Conservation (phyloP, 2,113 vertebrate species). For the Poeciliopsis retropinna region DNA sequence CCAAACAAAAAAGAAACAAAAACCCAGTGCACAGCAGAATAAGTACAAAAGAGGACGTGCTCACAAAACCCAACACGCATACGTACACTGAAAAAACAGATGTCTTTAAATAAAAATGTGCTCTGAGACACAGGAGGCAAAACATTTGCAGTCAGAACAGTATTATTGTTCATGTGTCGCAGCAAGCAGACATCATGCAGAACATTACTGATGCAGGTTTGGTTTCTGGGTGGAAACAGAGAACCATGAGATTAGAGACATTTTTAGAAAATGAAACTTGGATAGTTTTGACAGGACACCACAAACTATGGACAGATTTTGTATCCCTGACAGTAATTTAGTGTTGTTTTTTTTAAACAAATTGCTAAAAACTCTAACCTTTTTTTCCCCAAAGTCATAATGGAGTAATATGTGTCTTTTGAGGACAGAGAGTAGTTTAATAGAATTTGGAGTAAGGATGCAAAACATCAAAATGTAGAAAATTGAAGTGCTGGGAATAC, state of each 20-base stretch:
- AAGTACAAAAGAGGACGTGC: constrained; percentile 38
- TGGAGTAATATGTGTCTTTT: too few relatives aligned
- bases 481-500: too few relatives aligned
- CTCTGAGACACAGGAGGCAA: constrained; percentile 33
- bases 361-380: too few relatives aligned
- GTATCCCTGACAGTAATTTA: constrained; percentile 29
- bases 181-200: constrained; percentile 79
- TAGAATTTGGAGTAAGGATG: too few relatives aligned
- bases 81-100: constrained; percentile 16
- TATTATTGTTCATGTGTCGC: constrained; percentile 48
- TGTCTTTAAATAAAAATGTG: constrained; percentile 46
- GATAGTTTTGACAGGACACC: constrained; percentile 73
- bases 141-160: constrained; percentile 38
- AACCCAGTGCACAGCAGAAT: constrained; percentile 9
- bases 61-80: constrained; percentile 49
- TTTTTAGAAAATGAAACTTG: constrained; percentile 44
- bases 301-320: constrained; percentile 66
- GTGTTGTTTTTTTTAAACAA: too few relatives aligned
- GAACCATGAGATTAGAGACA: constrained; percentile 76
- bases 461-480: too few relatives aligned
- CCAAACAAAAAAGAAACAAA: constrained; percentile 16
- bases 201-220: constrained; percentile 65
- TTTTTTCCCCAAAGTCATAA: too few relatives aligned
- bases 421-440: too few relatives aligned
- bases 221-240: constrained; percentile 67